Base-by-base conservation (phyloP, 2,888 invertebrate genomes). In the Catocala fraxini region DNA sequence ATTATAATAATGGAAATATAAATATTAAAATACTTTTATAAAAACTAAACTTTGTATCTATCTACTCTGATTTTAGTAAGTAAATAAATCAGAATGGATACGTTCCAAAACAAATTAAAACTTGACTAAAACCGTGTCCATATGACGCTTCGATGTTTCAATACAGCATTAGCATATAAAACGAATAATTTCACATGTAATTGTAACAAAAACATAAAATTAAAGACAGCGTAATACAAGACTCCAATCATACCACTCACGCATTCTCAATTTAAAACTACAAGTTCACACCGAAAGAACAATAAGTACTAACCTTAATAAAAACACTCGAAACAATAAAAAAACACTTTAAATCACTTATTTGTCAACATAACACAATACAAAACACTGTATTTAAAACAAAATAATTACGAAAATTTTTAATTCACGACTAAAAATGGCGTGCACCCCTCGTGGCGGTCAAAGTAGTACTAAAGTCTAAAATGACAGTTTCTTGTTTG, bases 381-480 rank as follows among this genome's bases (percentile, higher is more conserved):
- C 6, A 42, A 12, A 0, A 56, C 45, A 34, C 35, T 13, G 25
- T 11, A 45, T 35, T 43, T 45, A 9, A 9, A 51, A 51, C 35
- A 39, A 49, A 54, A 45, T 51, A 25, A 9, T 54, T 49, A 59
- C 59, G 59, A 45, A 10, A 51, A 45, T 45, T 5, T 49, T n/a
- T 6, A 34, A 35, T 34, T 49, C 13, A 49, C 49, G 49, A 4
- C 12, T 4, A n/a, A 10, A 45, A 51, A 3, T 6, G n/a, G 9
- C 55, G 55, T 51, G 25, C 33, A 7, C 1, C 6, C n/a, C 10
- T 13, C 0, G 13, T 11, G 5, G 33, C 46, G 35, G 51, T 39
- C 15, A 41, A 46, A 10, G 12, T 25, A 7, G 25, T 46, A 51
- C 45, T 55, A 48, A 48, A 46, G 34, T 59, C 45, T 55, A 48